Evolutionary conservation across 1,140 invertebrate species (phyloP), one percentile per base, ranked within the genome.

Genomic region (Himalopsyche phryganea): DNA sequence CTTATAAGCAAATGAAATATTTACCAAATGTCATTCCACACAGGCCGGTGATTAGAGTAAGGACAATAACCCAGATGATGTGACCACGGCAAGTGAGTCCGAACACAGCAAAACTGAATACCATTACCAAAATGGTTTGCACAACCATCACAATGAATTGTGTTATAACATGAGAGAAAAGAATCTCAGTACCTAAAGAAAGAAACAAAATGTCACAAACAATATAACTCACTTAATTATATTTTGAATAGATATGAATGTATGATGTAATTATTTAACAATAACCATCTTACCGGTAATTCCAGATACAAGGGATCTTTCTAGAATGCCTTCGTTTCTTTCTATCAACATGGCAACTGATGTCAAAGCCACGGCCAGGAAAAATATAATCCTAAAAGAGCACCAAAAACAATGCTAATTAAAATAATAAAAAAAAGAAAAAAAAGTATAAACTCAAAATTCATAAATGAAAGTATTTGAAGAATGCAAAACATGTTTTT

Each of bases 21-120:
- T 79, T 78, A 88, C 83, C 92, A 67, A 95, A 94, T 59, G 87
- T 89, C 94, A 97, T 97, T 65, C 94, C 95, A 71, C 92, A 94
- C 0, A 95, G 70, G 2, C 92, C 94, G 68, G 91, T 86, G 61
- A 94, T 77, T 0, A 95, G 77, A 0, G 89, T 92, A 0, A 97
- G 75, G 0, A 85, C 65, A 0, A 89, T 80, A 0, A 96, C 89
- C 75, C 85, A 85, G 7, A 82, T 76, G 0, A 94, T 76, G 7
- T 86, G 83, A 6, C 94, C 95, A 35, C 85, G 82, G 58, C 88
- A 84, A 0, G 91, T 91, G 1, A 96, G 79, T 19, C 85, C 80
- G 66, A 94, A 95, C 15, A 94, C 83, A 0, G 85, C 78, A 66
- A 97, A 92, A 35, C 90, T 85, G 53, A 94, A 88, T 2, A 90